Evolutionary conservation across 2,888 invertebrate genomes (phyloP), one percentile per base, ranked within the genome.

Genomic region (Apodemia mormo): DNA sequence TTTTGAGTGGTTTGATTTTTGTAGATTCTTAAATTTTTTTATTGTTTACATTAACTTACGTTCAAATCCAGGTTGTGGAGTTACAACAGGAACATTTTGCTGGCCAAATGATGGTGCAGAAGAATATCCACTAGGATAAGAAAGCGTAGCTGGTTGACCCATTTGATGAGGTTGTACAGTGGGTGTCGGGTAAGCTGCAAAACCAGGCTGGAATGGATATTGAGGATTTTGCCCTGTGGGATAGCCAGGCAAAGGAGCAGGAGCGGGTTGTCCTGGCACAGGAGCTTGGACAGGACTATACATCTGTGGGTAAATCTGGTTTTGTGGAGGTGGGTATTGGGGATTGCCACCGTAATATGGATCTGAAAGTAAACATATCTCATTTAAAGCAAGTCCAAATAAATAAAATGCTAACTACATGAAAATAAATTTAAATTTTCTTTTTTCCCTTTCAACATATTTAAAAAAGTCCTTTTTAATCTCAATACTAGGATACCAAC

Each of bases 291-390:
- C 79, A 12, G 82, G 84, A 68, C 86, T 86, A 71, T 85, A 85
- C 43, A 88, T 76, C 68, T 88, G 85, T 6, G 90, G 90, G 75
- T 90, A 90, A 3, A 89, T 85, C 67, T 82, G 85, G 52, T 85
- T 84, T 71, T 85, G 87, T 1, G 85, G 84, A 43, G 87, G 86
- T 1, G 88, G 90, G 73, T 88, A 87, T 54, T 90, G 88, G 4
- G 82, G 85, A 10, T 81, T 79, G 65, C 82, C 85, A 74, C 87
- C 54, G 56, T 69, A 65, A 65, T 54, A 85, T 2, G 89, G 88
- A 82, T 85, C 90, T 91, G 82, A 74, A 87, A 86, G 68, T 54
- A 2, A 70, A 69, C 9, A 68, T 3, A 6, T 37, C 1, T 37
- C 6, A 37, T 6, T 37, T 6, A 2, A 4, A 37, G 37, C 37